A percentile compares a stretch with the other conserved stretches of the same genome.
Conservation (phyloP, 2,113 vertebrate species). For the Festucalex cinctus region DNA sequence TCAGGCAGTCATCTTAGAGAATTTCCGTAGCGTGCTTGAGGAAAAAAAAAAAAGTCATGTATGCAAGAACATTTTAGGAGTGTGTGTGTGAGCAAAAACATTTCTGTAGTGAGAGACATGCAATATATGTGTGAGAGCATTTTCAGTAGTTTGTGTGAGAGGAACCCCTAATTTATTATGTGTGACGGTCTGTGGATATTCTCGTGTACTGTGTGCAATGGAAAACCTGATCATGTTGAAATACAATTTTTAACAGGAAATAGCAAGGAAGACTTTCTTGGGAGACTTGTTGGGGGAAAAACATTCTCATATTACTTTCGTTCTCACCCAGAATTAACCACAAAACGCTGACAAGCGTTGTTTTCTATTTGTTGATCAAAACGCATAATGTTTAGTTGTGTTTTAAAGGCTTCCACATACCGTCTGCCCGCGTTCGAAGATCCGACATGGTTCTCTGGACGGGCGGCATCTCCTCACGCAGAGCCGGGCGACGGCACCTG, state of each 20-base stretch:
- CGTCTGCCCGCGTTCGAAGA: slow-evolving; percentile 85
- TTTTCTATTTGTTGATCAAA: background rate
- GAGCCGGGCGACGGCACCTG: slow-evolving; percentile 71
- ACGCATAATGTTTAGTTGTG: background rate
- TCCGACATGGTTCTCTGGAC: slow-evolving; percentile 89
- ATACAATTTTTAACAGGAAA: background rate
- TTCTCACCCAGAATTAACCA: background rate
- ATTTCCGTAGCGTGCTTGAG: background rate
- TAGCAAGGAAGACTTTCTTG: background rate
- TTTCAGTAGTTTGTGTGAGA: background rate
- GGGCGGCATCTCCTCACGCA: slow-evolving; percentile 76
- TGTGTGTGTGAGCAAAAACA: background rate
- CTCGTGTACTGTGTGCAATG: background rate
- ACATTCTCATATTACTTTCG: background rate
- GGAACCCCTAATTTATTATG: background rate
- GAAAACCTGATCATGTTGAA: background rate
- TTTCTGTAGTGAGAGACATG: no score
- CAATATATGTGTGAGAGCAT: background rate
- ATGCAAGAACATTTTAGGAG: background rate
- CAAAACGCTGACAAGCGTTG: background rate
- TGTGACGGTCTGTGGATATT: background rate
- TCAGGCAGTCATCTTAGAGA: background rate
- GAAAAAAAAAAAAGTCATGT: no score
- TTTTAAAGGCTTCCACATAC: slow-evolving; percentile 65
- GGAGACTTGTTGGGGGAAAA: background rate